phyloP scores from a whole-genome alignment of 30 jellyfish, hydroid and myxozoan species.

The Chrysaora quinquecirrha region DNA sequence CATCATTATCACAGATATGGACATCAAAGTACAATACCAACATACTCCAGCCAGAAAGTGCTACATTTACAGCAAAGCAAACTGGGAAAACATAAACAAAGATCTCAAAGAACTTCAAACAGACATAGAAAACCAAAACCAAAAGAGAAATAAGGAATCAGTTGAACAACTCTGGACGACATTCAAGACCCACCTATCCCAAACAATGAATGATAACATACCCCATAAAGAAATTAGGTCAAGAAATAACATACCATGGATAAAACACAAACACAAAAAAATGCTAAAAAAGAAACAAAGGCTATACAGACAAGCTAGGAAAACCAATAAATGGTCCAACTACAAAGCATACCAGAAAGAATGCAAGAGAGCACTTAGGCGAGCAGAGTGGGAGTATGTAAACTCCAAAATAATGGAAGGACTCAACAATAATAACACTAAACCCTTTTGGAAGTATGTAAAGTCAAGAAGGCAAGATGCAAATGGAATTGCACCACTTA shows the following conservation, averaged over 20 bases:
- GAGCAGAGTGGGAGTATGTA: too few relatives aligned
- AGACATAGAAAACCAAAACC: conserved; percentile 12
- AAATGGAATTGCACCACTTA: conserved; percentile 20
- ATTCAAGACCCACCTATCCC: conserved; percentile 6
- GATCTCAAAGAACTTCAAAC: conserved; percentile 5
- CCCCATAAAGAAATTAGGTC: conserved; percentile 26
- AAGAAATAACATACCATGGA: conserved; percentile 44
- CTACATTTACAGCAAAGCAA: conserved; percentile 11
- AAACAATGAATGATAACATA: conserved; percentile 16
- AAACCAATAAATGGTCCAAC: conserved; percentile 7
- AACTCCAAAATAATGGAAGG: too few relatives aligned
- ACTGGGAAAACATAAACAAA: conserved; percentile 6
- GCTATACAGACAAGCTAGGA: conserved; percentile 5
- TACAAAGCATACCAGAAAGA: conserved; percentile 17
- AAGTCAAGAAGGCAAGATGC: conserved; percentile 10
- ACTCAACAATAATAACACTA: conserved; percentile 1
- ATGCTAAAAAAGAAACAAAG: conserved; percentile 45
- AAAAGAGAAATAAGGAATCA: background rate
- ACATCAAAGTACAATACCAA: conserved; percentile 12
- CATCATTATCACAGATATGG: conserved; percentile 18
- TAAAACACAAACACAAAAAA: conserved; percentile 24
- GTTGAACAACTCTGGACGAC: conserved; percentile 28
- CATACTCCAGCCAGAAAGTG: conserved; percentile 5
- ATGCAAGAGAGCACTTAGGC: too few relatives aligned
- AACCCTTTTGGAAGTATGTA: background rate